Conservation (phyloP, 2,113 vertebrate genomes). For the Etheostoma spectabile region DNA sequence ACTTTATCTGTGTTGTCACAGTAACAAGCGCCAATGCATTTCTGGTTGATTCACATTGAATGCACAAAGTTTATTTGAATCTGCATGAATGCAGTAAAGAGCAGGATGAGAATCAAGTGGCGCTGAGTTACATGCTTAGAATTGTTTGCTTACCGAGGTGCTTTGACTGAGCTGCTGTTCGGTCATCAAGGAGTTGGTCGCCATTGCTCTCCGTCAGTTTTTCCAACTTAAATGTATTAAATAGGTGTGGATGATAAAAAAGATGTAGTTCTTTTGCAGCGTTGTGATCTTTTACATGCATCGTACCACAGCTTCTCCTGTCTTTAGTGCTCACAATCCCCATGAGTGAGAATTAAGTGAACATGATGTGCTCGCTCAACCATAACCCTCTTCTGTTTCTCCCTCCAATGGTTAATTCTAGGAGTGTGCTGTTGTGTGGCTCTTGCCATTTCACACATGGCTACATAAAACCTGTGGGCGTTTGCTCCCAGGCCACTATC, state of each 20-base stretch:
- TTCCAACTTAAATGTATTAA: neutral
- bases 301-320: constrained; percentile 29
- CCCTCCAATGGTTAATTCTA: constrained; percentile 75
- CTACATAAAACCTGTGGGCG: constrained; percentile 80
- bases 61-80: constrained; percentile 30
- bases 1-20: constrained; percentile 38
- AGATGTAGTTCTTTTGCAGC: neutral
- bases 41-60: constrained; percentile 34
- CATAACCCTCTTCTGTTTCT: constrained; percentile 70
- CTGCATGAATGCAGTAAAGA: constrained; percentile 27
- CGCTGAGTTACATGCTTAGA: constrained; percentile 30
- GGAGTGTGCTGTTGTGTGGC: constrained; percentile 75
- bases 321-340: constrained; percentile 65
- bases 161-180: constrained; percentile 5
- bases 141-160: constrained; percentile 12
- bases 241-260: neutral
- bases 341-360: constrained; percentile 80
- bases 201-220: neutral
- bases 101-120: constrained; percentile 29
- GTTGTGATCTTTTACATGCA: constrained; percentile 37
- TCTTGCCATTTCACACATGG: constrained; percentile 80
- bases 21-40: constrained; percentile 21
- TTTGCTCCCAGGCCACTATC: constrained; percentile 66
- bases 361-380: constrained; percentile 79
- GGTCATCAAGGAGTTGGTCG: neutral